Conservation (phyloP, 64 coral and sea anemone genomes). For the Pachyseris speciosa region DNA sequence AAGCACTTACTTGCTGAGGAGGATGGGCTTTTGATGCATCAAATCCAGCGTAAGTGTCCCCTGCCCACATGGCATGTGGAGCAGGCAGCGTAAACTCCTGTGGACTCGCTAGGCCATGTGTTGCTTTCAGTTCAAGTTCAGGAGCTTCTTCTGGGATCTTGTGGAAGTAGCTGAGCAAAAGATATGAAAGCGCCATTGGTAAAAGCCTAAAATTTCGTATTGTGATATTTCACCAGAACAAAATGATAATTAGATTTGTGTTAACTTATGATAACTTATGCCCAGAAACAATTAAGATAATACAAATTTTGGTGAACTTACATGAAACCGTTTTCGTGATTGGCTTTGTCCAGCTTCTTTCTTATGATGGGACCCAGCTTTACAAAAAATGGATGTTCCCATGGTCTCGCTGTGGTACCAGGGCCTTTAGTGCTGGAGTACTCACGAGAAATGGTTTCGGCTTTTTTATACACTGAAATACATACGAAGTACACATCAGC, state of each 20-base stretch:
- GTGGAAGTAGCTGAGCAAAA: constrained; percentile 88
- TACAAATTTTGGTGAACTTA: constrained; percentile 42
- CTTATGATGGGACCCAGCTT: constrained; percentile 89
- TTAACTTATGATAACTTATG: no score
- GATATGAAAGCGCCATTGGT: no score
- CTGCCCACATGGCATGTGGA: constrained; percentile 79
- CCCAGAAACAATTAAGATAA: no score
- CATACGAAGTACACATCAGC: background rate
- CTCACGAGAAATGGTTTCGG: constrained; percentile 84
- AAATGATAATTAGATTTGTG: no score
- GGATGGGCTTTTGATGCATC: constrained; percentile 79
- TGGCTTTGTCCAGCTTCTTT: constrained; percentile 93
- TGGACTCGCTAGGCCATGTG: constrained; percentile 90
- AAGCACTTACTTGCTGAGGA: constrained; percentile 35
- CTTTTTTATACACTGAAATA: constrained; percentile 87
- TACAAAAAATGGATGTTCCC: constrained; percentile 94
- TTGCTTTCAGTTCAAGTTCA: constrained; percentile 91
- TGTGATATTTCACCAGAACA: no score
- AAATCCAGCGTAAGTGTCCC: constrained; percentile 89
- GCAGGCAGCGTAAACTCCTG: constrained; percentile 90
- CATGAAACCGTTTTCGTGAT: constrained; percentile 98
- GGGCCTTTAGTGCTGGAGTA: constrained; percentile 86
- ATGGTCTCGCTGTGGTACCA: constrained; percentile 88
- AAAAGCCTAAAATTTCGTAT: no score
- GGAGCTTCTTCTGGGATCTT: constrained; percentile 92